phyloP scores from a whole-genome alignment of 1,140 invertebrate species.

The Colletes latitarsis region DNA sequence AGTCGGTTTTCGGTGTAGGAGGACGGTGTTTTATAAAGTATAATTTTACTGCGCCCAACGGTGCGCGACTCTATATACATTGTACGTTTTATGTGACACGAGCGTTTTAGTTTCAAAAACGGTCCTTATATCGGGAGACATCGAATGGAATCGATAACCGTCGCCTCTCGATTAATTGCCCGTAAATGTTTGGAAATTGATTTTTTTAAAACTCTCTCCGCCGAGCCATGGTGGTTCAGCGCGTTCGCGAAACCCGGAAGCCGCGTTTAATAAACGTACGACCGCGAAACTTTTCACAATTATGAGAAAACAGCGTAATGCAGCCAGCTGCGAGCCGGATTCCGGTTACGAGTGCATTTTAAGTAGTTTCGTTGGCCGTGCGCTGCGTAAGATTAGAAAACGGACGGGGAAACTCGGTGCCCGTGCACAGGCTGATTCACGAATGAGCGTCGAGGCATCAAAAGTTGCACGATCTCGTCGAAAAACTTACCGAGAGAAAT shows the following conservation, averaged over 20 bases:
- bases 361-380: neutral
- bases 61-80: neutral
- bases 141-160: conserved; percentile 36
- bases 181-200: conserved; percentile 49
- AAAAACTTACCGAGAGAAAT: too few species aligned
- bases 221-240: neutral
- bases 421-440: neutral
- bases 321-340: conserved; percentile 22
- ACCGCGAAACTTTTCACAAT: conserved; percentile 39
- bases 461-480: too few species aligned
- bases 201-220: conserved; percentile 10
- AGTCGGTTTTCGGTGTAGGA: conserved; percentile 26
- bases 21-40: conserved; percentile 43
- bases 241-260: neutral
- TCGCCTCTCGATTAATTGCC: conserved; percentile 31
- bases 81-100: conserved; percentile 32
- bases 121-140: conserved; percentile 36
- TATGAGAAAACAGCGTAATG: conserved; percentile 33
- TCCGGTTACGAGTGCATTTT: conserved; percentile 32
- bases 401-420: neutral
- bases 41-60: conserved; percentile 25
- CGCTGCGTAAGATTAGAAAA: conserved; percentile 1
- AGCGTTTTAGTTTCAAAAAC: conserved; percentile 44
- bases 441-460: too few species aligned
- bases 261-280: conserved; percentile 31